A percentile compares a stretch with the other conserved stretches of the same genome.
phyloP scores from a whole-genome alignment of 2,797 vertebrate species.

The Meriones psammophilus region DNA sequence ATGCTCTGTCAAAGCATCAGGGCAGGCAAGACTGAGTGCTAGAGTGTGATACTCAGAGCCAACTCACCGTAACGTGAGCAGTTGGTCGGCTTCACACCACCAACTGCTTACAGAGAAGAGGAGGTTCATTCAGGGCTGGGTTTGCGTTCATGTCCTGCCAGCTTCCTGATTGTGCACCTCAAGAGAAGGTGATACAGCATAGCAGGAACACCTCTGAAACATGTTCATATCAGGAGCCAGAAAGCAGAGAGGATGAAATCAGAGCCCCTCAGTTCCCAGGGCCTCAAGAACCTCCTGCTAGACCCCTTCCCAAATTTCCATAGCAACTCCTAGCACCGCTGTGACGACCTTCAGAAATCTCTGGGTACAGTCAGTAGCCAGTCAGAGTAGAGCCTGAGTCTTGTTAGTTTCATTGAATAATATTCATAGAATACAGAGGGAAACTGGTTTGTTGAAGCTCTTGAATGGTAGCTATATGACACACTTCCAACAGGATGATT shows the following conservation, averaged over 20 bases:
- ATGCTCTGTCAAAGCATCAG: background rate
- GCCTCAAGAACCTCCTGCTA: background rate
- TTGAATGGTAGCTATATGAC: background rate
- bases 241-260: background rate
- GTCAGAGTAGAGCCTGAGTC: background rate
- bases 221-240: background rate
- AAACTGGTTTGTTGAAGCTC: background rate
- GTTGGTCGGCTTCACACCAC: background rate
- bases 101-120: background rate
- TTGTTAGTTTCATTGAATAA: background rate
- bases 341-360: background rate
- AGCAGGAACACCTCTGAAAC: background rate
- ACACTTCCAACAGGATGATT: background rate
- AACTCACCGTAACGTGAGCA: rapidly evolving
- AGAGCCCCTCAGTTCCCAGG: background rate
- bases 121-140: background rate
- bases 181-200: background rate
- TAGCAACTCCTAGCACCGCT: background rate
- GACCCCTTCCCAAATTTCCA: background rate
- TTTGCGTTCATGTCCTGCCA: background rate
- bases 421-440: background rate
- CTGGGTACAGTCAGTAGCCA: background rate
- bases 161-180: background rate
- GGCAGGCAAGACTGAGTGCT: background rate
- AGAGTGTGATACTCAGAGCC: background rate